Conservation (phyloP, 2,888 invertebrate genomes). For the Vanessa cardui region DNA sequence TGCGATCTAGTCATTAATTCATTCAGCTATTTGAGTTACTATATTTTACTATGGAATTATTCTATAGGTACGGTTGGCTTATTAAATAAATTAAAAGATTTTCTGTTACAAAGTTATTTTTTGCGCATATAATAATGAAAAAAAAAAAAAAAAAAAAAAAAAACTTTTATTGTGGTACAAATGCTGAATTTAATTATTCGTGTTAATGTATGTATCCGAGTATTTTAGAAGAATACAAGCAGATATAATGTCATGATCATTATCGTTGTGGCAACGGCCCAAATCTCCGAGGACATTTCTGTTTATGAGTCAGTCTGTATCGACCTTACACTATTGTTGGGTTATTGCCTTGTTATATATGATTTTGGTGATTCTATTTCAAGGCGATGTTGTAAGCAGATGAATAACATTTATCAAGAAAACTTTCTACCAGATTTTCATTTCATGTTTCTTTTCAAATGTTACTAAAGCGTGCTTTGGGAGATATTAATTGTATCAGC, state of each 20-base stretch:
- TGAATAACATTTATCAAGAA: slow-evolving; percentile 10
- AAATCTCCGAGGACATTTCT: slow-evolving; percentile 39
- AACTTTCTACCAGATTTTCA: slow-evolving; percentile 9
- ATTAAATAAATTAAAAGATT: neutral
- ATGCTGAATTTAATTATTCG: neutral
- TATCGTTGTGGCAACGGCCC: slow-evolving; percentile 41
- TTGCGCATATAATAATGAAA: too few species aligned
- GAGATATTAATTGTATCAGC: too few species aligned
- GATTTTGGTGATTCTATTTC: slow-evolving; percentile 17
- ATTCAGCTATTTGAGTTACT: slow-evolving; percentile 12
- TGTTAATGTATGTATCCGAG: neutral
- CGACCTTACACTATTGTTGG: slow-evolving; percentile 36
- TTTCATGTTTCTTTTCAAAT: neutral
- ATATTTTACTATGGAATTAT: slow-evolving; percentile 11
- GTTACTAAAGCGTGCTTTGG: too few species aligned
- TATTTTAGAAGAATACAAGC: slow-evolving; percentile 3
- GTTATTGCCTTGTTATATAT: slow-evolving; percentile 30
- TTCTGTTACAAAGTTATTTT: too few species aligned
- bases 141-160: too few species aligned
- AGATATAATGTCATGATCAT: slow-evolving; percentile 31
- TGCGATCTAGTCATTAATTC: slow-evolving; percentile 28
- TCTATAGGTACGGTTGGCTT: neutral
- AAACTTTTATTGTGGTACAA: too few species aligned
- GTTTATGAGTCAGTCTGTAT: slow-evolving; percentile 38
- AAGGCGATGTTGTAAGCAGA: neutral